These are phyloP conservation scores for Drosophila niveifrons DNA, from an alignment of 2,888 invertebrate genomes.

Conservation along the genomic window DNA sequence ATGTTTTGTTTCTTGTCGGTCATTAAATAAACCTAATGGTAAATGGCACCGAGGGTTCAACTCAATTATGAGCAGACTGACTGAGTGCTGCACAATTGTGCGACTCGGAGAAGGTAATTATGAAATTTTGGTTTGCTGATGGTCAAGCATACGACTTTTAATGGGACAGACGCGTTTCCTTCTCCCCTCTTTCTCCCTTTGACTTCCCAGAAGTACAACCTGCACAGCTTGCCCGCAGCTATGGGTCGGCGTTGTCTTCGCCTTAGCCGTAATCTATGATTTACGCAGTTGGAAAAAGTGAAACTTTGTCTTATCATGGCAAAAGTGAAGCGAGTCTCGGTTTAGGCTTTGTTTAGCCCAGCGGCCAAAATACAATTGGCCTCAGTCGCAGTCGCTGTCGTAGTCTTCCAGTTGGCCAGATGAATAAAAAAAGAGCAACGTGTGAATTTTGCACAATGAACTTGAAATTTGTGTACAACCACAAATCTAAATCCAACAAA, in stretches of 20 bases:
- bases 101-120: slow-evolving; percentile 48
- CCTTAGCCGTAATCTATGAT: slow-evolving; percentile 43
- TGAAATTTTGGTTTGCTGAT: slow-evolving; percentile 44
- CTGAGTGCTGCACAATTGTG: slow-evolving; percentile 42
- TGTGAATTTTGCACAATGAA: slow-evolving; percentile 73
- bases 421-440: slow-evolving; percentile 39
- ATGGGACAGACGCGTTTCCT: slow-evolving; percentile 18
- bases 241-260: slow-evolving; percentile 43
- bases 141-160: slow-evolving; percentile 36
- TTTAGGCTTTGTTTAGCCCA: slow-evolving; percentile 39
- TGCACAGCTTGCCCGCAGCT: slow-evolving; percentile 43
- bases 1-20: slow-evolving; percentile 25
- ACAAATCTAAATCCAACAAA: slow-evolving; percentile 37
- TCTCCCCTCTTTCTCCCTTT: background rate
- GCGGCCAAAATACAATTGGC: slow-evolving; percentile 55
- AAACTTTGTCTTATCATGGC: slow-evolving; percentile 62
- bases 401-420: slow-evolving; percentile 34
- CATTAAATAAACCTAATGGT: slow-evolving; percentile 47
- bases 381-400: slow-evolving; percentile 13
- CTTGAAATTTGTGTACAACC: slow-evolving; percentile 68
- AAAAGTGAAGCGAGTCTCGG: slow-evolving; percentile 27
- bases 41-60: slow-evolving; percentile 43
- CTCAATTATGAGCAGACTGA: slow-evolving; percentile 46
- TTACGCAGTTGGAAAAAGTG: slow-evolving; percentile 58
- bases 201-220: background rate